Evolutionary conservation across 2,113 vertebrate genomes (phyloP), one percentile per base, ranked within the genome.

Genomic region (Misgurnus anguillicaudatus): DNA sequence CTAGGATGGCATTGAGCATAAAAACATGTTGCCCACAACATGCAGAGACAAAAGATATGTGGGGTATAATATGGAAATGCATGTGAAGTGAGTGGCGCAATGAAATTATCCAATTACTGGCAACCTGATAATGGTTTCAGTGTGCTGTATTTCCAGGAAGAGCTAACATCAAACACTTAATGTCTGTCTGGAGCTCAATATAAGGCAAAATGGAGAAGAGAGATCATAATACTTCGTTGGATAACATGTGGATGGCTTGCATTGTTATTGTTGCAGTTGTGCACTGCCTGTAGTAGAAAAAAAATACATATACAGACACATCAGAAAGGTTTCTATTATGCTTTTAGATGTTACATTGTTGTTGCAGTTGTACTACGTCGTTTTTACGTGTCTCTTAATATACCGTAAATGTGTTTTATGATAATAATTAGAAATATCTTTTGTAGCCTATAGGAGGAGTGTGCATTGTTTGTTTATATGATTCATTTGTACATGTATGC

Each of bases 31-130:
- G 57, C 72, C 58, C 31, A 14, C 55, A 60, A 16, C 24, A 31
- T 45, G 7, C 24, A 36, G 21, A 62, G 60, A 48, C 45, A 38
- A 17, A 75, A 65, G n/a, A 64, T 72, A 61, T 60, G 63, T 41
- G 17, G 60, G 39, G 19, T 39, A 68, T 69, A 53, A 48, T 75
- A 75, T 51, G 61, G 60, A 45, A 62, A 64, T 75, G 61, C 31
- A 53, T 53, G 45, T 38, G 60, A 9, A 39, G 58, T 63, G 73
- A 63, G 73, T 63, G 61, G 60, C 41, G 31, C 73, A 75, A 75
- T 75, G 60, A 64, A 75, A 75, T 75, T 53, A 75, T 64, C 45
- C 73, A 51, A 75, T 75, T 75, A 75, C 73, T 75, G 73, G 73
- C 73, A 75, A 75, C 73, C 73, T 72, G 42, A 51, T 72, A 79